Conservation (phyloP, 2,113 vertebrate species). For the Ceuthmochares aereus region DNA sequence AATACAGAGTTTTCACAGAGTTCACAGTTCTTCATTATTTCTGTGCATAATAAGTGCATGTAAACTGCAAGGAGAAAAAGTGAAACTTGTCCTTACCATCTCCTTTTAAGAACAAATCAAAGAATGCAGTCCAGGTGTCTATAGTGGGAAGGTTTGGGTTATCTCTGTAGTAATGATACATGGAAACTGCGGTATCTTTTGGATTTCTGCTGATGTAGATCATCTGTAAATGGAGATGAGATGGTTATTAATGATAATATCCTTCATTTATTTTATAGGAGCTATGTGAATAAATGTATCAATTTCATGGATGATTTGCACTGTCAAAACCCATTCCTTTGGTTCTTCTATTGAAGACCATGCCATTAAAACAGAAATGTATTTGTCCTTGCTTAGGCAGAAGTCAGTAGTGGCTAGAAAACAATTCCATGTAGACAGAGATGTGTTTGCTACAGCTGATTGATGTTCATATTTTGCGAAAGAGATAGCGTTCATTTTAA, state of each 20-base stretch:
- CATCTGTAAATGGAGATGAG: conserved; percentile 58
- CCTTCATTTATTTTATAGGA: neutral
- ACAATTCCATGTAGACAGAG: neutral
- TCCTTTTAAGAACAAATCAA: conserved; percentile 76
- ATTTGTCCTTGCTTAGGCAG: neutral
- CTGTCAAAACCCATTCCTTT: neutral
- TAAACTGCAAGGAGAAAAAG: neutral
- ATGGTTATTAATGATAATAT: neutral
- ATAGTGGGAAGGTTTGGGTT: conserved; percentile 77
- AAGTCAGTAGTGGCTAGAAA: neutral
- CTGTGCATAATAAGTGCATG: neutral
- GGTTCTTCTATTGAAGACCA: accelerated
- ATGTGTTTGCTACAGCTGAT: neutral
- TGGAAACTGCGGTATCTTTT: conserved; percentile 80
- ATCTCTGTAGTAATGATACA: conserved; percentile 80
- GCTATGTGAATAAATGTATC: neutral
- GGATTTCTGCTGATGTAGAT: conserved; percentile 79
- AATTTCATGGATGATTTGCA: neutral
- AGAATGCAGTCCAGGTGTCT: conserved; percentile 73
- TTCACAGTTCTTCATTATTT: neutral
- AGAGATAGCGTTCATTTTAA: neutral
- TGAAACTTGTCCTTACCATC: conserved; percentile 42
- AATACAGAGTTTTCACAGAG: neutral
- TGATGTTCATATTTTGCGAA: neutral
- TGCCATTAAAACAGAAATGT: neutral